Percentiles rank a stretch among this genome's conserved stretches.
phyloP scores from a whole-genome alignment of 37 sponge, comb jelly and placozoan species.

The Tethya wilhelma region DNA sequence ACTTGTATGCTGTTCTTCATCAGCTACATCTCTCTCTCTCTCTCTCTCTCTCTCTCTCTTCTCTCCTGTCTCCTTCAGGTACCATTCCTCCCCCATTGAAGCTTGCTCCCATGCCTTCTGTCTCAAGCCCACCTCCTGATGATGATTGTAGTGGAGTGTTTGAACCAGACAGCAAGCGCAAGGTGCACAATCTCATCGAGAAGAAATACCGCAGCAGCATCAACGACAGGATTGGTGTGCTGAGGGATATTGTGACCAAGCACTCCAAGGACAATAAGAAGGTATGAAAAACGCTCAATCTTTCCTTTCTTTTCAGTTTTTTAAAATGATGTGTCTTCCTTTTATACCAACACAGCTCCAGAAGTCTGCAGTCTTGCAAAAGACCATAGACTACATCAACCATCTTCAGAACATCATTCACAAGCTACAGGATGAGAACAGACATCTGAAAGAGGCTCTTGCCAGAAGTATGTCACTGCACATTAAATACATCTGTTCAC shows the following conservation, averaged over 20 bases:
- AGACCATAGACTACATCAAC: conserved; percentile 87
- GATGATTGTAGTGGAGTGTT: background rate
- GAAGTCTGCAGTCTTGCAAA: conserved; percentile 79
- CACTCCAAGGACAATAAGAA: conserved; percentile 64
- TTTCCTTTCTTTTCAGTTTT: background rate
- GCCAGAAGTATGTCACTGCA: conserved; percentile 17
- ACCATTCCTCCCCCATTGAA: background rate
- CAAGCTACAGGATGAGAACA: conserved; percentile 71
- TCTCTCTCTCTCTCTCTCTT: background rate
- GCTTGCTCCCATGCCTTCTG: background rate
- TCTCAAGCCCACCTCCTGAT: background rate
- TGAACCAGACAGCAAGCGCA: conserved; percentile 57
- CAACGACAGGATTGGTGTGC: conserved; percentile 91
- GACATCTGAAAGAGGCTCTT: conserved; percentile 57
- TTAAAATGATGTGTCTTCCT: background rate
- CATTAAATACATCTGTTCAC: no score
- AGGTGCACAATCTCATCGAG: conserved; percentile 96
- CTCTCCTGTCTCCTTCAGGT: background rate
- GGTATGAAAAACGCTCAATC: conserved; percentile 4
- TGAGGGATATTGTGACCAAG: conserved; percentile 77
- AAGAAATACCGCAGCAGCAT: conserved; percentile 94
- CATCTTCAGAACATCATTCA: conserved; percentile 72
- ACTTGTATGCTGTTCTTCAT: no score
- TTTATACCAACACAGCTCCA: conserved; percentile 52
- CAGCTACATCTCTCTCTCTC: no score